phyloP scores from a whole-genome alignment of 1,140 invertebrate species.

The Drosophila rufa region DNA sequence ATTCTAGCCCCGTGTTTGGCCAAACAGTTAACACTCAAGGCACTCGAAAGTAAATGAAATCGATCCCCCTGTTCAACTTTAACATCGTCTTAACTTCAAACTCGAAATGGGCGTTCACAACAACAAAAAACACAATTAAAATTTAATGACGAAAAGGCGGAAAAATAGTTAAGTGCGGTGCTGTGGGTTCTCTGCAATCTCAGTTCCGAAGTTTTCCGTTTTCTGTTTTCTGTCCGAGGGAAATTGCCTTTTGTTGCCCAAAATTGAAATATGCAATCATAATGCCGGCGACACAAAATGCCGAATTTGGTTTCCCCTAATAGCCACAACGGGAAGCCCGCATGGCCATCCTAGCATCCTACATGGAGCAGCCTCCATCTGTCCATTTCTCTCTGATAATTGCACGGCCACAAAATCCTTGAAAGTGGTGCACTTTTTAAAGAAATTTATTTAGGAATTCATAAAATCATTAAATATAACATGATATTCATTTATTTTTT shows the following conservation, averaged over 20 bases:
- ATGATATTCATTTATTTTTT: too few species aligned
- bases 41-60: conserved; percentile 54
- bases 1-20: conserved; percentile 54
- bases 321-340: conserved; percentile 60
- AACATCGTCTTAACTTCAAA: conserved; percentile 28
- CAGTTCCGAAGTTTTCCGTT: conserved; percentile 16
- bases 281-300: conserved; percentile 66
- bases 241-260: conserved; percentile 59
- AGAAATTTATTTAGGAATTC: too few species aligned
- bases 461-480: too few species aligned
- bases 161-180: conserved; percentile 62
- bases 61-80: conserved; percentile 46
- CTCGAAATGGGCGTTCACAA: conserved; percentile 50
- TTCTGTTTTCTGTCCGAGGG: conserved; percentile 24
- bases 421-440: not conserved
- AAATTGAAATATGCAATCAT: conserved; percentile 76
- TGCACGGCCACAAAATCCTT: conserved; percentile 11
- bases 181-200: conserved; percentile 21
- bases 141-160: conserved; percentile 83
- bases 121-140: conserved; percentile 75
- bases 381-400: conserved; percentile 18
- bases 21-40: conserved; percentile 76
- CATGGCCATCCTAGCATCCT: conserved; percentile 22
- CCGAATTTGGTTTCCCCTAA: conserved; percentile 75
- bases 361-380: conserved; percentile 41